Evolutionary conservation across 2,113 vertebrate species (phyloP).

Genomic region (Nematolebias whitei): DNA sequence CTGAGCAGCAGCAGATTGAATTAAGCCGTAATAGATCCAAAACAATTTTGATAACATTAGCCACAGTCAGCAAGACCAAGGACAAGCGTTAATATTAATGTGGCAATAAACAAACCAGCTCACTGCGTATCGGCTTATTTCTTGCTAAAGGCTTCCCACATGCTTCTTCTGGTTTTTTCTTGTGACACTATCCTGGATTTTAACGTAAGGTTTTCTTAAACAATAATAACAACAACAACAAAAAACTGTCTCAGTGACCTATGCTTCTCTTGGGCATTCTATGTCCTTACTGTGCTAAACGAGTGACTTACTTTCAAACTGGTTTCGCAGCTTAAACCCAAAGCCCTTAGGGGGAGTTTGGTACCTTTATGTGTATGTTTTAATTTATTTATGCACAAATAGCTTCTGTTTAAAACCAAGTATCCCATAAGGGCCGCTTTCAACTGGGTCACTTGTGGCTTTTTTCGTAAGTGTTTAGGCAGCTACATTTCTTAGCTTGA

Average conservation of each 20-base stretch:
- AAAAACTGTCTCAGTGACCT: not conserved
- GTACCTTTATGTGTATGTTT: not conserved
- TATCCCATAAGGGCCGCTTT: slow-evolving; percentile 4
- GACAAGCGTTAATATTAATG: slow-evolving; percentile 59
- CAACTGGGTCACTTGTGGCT: slow-evolving; percentile 36
- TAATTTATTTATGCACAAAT: not conserved
- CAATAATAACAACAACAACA: not conserved
- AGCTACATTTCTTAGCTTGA: slow-evolving; percentile 43
- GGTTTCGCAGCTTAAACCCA: not conserved
- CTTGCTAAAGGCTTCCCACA: slow-evolving; percentile 37
- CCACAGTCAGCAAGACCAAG: slow-evolving; percentile 53
- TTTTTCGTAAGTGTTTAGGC: slow-evolving; percentile 43
- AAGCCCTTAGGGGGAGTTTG: not conserved
- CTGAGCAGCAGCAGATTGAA: slow-evolving; percentile 59
- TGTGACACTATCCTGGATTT: not conserved
- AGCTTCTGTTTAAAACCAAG: not conserved
- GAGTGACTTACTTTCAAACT: not conserved
- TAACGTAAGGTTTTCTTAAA: not conserved
- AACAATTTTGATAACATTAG: slow-evolving; percentile 70
- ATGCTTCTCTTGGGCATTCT: not conserved
- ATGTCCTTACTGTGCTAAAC: slow-evolving; percentile 38
- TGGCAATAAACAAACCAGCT: slow-evolving; percentile 57
- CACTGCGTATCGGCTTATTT: slow-evolving; percentile 41
- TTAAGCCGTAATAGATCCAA: slow-evolving; percentile 65
- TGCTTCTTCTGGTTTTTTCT: not conserved